Percentiles rank a stretch among this genome's conserved stretches.
Conservation (phyloP, 1,140 invertebrate species). For the Zaprionus lachaisei region DNA sequence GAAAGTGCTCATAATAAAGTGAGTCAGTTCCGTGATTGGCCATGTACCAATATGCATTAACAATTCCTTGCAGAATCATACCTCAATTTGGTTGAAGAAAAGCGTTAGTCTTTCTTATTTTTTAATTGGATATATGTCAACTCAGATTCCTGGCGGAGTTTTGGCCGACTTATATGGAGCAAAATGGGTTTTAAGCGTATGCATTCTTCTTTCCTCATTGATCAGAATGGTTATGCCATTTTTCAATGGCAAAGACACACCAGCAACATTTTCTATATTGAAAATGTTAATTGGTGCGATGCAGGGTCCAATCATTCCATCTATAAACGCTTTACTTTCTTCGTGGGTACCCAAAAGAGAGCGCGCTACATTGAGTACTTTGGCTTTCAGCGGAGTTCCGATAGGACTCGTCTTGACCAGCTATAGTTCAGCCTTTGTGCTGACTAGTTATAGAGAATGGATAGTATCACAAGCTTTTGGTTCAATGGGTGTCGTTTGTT, state of each 20-base stretch:
- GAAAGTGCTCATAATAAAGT: too few species aligned
- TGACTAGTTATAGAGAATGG: constrained; percentile 87
- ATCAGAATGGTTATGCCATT: constrained; percentile 4
- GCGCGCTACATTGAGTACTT: constrained; percentile 88
- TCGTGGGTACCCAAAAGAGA: constrained; percentile 89
- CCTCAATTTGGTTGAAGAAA: constrained; percentile 39
- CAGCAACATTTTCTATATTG: background rate
- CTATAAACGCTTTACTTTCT: constrained; percentile 87
- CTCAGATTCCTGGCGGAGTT: constrained; percentile 90
- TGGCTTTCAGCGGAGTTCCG: constrained; percentile 89
- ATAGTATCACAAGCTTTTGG: constrained; percentile 91
- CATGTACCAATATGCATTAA: too few species aligned
- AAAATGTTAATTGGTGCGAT: constrained; percentile 69
- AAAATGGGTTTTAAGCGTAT: constrained; percentile 85
- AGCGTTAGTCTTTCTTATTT: too few species aligned
- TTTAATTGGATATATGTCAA: constrained; percentile 90
- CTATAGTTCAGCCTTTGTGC: constrained; percentile 88
- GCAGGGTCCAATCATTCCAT: constrained; percentile 90
- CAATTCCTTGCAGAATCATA: too few species aligned
- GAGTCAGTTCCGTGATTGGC: too few species aligned
- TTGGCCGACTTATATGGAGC: constrained; percentile 91
- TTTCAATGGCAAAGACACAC: background rate
- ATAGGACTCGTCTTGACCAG: constrained; percentile 90
- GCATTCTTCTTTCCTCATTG: constrained; percentile 23
- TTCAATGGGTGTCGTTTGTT: constrained; percentile 88